Base-by-base conservation (phyloP, 1,140 invertebrate genomes). In the Cataglyphis hispanica region DNA sequence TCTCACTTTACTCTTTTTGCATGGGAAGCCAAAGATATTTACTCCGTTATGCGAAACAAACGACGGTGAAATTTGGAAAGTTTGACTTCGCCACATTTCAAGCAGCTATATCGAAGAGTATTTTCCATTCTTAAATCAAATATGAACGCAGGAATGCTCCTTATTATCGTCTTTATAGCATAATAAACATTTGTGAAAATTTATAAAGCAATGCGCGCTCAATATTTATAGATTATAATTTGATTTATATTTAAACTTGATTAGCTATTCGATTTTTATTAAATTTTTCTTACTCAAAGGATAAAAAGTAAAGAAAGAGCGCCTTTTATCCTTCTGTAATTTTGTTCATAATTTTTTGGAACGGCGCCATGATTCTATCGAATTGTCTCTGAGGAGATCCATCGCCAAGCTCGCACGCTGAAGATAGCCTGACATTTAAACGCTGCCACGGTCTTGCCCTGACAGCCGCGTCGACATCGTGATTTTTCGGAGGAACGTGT, bases 361-460 rank as follows among this genome's bases (percentile, higher is more conserved):
- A 31, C n/a, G 1, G 16, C n/a, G 27, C 19, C 50, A 64, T 25
- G 27, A 58, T 81, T 61, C 66, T 10, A 43, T 70, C 53, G 63
- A 50, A 56, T 70, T 56, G 40, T 81, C 22, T 25, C 40, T 53
- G 76, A 46, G 13, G 25, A 37, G 56, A 85, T 11, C 27, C 85
- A 40, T 87, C 69, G 72, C 40, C 46, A 13, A 43, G 53, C 31
- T 70, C 31, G 50, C 37, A 11, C 4, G 56, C 43, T 40, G 34
- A 13, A 43, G 67, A 75, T 63, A 58, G 37, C 64, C n/a, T 87
- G 78, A 74, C 76, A 63, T 86, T 84, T 69, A 81, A 77, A 87
- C 80, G 64, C 60, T 27, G 37, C 60, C 53, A 75, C 74, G 58
- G 56, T 85, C 27, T 60, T 27, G 50, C 16, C 40, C 66, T 74